A percentile compares a stretch with the other conserved stretches of the same genome.
phyloP scores from a whole-genome alignment of 2,888 invertebrate genomes.

The Drosophila tripunctata region DNA sequence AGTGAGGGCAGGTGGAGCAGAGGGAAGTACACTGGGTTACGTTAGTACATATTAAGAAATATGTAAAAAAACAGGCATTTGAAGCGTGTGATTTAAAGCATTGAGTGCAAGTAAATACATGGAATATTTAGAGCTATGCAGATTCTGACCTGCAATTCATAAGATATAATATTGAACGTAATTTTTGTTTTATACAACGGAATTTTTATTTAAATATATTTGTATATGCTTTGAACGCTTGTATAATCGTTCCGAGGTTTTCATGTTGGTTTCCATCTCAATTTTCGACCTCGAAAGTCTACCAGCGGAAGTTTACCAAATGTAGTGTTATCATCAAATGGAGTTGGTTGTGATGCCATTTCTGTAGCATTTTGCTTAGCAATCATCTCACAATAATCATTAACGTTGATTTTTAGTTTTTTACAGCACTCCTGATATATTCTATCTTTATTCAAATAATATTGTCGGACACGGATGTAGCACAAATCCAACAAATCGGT shows the following conservation, averaged over 20 bases:
- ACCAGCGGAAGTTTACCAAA: no score
- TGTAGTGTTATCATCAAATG: neutral
- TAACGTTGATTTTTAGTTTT: neutral
- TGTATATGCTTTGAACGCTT: no score
- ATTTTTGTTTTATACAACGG: no score
- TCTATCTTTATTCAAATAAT: no score
- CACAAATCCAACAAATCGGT: no score
- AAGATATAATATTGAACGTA: no score
- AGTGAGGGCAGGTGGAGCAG: neutral
- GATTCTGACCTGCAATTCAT: neutral
- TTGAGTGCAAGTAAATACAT: neutral
- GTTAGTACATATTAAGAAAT: neutral
- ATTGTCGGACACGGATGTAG: no score
- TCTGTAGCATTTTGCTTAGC: neutral
- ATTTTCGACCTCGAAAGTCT: no score
- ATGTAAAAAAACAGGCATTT: neutral
- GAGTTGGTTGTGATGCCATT: neutral
- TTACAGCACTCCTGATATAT: neutral
- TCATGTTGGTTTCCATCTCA: no score
- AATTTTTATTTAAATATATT: no score
- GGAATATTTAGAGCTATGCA: neutral
- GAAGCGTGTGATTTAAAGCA: conserved; percentile 12
- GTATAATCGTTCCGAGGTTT: no score
- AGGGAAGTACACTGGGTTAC: conserved; percentile 6
- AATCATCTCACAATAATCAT: neutral